A percentile compares a stretch with the other conserved stretches of the same genome.
These are phyloP conservation scores for Heloderma charlesbogerti DNA, from an alignment of 2,113 vertebrate species.

Conservation along the genomic window DNA sequence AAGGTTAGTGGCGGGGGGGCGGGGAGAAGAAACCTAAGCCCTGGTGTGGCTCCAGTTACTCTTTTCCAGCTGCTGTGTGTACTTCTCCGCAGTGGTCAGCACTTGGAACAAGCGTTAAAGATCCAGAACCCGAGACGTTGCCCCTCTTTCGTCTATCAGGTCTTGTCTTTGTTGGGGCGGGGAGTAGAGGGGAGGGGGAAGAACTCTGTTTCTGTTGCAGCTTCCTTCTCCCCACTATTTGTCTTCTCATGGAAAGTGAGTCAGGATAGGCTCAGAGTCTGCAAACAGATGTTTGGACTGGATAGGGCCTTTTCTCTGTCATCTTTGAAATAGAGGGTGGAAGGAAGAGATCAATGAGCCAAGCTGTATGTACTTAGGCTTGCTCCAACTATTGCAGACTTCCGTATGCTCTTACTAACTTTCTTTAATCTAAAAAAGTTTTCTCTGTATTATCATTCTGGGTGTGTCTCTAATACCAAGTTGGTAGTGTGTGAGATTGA, in stretches of 20 bases:
- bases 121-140: not conserved
- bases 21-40: not conserved
- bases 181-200: not conserved
- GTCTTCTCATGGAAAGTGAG: not conserved
- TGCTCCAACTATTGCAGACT: not conserved
- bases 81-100: not conserved
- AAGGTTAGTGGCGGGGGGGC: not conserved
- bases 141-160: not conserved
- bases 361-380: not conserved
- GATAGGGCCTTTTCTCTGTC: not conserved
- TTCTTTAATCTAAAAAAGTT: not conserved
- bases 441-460: conserved; percentile 1
- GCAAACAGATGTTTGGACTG: not conserved
- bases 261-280: too few species aligned
- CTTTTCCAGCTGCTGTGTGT: not conserved
- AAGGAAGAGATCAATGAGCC: not conserved
- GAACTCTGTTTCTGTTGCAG: not conserved
- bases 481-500: not conserved
- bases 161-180: not conserved
- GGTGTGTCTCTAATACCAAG: not conserved
- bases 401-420: not conserved
- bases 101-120: too few species aligned
- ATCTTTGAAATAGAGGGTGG: not conserved
- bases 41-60: not conserved
- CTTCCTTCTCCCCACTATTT: not conserved